Evolutionary conservation across 2,888 invertebrate species (phyloP).

Genomic region (Drosophila antonietae): DNA sequence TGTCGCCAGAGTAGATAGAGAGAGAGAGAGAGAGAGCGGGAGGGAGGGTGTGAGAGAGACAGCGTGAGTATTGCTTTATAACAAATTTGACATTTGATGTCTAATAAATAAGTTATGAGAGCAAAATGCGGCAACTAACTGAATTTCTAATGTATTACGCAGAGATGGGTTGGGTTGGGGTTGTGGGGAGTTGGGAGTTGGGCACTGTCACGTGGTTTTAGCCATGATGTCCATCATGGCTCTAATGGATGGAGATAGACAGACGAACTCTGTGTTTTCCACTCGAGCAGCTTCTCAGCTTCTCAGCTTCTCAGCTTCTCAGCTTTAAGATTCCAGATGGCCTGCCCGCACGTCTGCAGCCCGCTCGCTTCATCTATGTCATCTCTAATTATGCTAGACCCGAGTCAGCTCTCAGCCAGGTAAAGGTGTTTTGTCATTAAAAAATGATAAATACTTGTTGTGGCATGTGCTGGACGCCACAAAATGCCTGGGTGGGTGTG

Average conservation of each 20-base stretch:
- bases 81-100: slow-evolving; percentile 74
- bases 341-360: too few relatives aligned
- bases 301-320: background rate
- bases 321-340: slow-evolving; percentile 4
- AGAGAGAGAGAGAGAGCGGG: background rate
- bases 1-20: background rate
- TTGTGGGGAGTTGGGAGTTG: background rate
- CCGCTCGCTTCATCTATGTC: background rate
- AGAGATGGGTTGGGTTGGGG: background rate
- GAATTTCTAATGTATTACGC: slow-evolving; percentile 26
- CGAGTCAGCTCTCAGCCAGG: slow-evolving; percentile 1
- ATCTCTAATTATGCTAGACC: slow-evolving; percentile 42
- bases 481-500: slow-evolving; percentile 12
- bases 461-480: slow-evolving; percentile 38
- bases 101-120: slow-evolving; percentile 74
- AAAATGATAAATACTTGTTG: slow-evolving; percentile 69
- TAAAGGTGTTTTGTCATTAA: slow-evolving; percentile 69
- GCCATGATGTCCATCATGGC: slow-evolving; percentile 13
- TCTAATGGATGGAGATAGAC: slow-evolving; percentile 17
- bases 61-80: slow-evolving; percentile 51
- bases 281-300: slow-evolving; percentile 39
- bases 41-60: background rate
- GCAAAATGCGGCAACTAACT: slow-evolving; percentile 53
- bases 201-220: slow-evolving; percentile 15
- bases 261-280: slow-evolving; percentile 47